Base-by-base conservation (phyloP, 2,797 vertebrate species). In the Notolepis coatsorum region DNA sequence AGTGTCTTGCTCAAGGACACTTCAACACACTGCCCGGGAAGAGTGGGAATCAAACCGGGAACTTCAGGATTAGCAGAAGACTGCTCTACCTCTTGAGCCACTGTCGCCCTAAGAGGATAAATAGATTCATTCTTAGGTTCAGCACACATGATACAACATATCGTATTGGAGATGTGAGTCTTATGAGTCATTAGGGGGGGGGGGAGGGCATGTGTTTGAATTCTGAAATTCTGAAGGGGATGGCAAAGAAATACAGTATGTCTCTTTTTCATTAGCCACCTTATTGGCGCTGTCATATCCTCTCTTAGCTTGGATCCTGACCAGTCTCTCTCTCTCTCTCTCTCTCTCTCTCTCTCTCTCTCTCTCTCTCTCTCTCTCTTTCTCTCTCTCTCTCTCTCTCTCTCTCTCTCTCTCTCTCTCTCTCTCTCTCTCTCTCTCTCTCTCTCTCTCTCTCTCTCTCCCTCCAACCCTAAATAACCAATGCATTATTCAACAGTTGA, bases 401-500 rank as follows among this genome's bases (percentile, higher is more conserved):
- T 24, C 46, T 52, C 27, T 52, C 3, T 59, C 88, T 84, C 81
- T 90, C 65, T 82, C 71, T 75, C 37, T 55, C 33, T 23, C n/a
- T 75, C 9, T n/a, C 31, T 35, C 28, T 51, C 31, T 12, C 31
- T 5, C 33, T 24, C 33, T 25, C 23, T 12, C 20, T 15, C 13
- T 13, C 73, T 69, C 71, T 81, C 76, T 27, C 38, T 42, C 7
- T 12, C 31, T 52, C n/a, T 31, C 17, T 18, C 50, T 45, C 23
- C 18, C n/a, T 18, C 41, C 17, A 64, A 73, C 73, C 68, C 82
- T 68, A 88, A 88, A 88, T 84, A 86, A 78, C 79, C 51, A 43
- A 89, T 91, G 74, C 83, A 89, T 89, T 86, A 88, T 88, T 89
- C 84, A 88, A 53, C 61, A 4, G 45, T 5, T 24, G 53, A n/a